phyloP scores from a whole-genome alignment of 2,797 vertebrate species.

The Melanotaenia pygmaea region DNA sequence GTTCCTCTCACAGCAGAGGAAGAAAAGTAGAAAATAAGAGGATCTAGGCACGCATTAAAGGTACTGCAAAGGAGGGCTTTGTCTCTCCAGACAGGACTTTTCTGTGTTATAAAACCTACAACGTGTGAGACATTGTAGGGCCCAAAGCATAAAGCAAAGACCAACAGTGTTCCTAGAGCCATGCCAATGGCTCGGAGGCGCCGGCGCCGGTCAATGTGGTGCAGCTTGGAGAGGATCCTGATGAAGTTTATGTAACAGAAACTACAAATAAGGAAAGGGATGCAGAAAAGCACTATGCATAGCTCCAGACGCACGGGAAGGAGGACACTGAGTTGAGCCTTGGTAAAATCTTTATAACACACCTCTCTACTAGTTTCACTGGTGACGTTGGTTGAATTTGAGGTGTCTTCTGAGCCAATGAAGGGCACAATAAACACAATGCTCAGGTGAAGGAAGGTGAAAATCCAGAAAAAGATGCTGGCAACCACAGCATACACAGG shows the following conservation, averaged over 20 bases:
- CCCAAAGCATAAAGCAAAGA: slow-evolving; percentile 89
- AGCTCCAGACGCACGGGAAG: slow-evolving; percentile 89
- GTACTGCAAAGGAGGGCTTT: slow-evolving; percentile 87
- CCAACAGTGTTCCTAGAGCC: slow-evolving; percentile 87
- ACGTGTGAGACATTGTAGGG: slow-evolving; percentile 92
- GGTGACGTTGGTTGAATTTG: fast-evolving
- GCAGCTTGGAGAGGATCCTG: slow-evolving; percentile 82
- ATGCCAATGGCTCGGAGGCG: slow-evolving; percentile 87
- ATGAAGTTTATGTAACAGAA: slow-evolving; percentile 92
- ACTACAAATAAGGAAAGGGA: slow-evolving; percentile 86
- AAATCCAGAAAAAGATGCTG: slow-evolving; percentile 84
- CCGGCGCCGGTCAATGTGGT: slow-evolving; percentile 81
- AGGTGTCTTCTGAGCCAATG: slow-evolving; percentile 11
- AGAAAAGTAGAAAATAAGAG: slow-evolving; percentile 91
- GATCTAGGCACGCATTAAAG: slow-evolving; percentile 90
- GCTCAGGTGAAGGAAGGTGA: slow-evolving; percentile 79
- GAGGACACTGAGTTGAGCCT: slow-evolving; percentile 78
- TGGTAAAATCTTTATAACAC: slow-evolving; percentile 86
- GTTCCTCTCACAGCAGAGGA: slow-evolving; percentile 83
- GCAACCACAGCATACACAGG: slow-evolving; percentile 81
- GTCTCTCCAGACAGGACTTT: slow-evolving; percentile 85
- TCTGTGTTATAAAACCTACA: slow-evolving; percentile 78
- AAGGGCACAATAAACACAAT: slow-evolving; percentile 83
- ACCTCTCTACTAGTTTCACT: neutral
- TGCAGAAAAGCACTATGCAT: slow-evolving; percentile 87